phyloP scores from a whole-genome alignment of 2,797 vertebrate genomes.

The Falco naumanni region DNA sequence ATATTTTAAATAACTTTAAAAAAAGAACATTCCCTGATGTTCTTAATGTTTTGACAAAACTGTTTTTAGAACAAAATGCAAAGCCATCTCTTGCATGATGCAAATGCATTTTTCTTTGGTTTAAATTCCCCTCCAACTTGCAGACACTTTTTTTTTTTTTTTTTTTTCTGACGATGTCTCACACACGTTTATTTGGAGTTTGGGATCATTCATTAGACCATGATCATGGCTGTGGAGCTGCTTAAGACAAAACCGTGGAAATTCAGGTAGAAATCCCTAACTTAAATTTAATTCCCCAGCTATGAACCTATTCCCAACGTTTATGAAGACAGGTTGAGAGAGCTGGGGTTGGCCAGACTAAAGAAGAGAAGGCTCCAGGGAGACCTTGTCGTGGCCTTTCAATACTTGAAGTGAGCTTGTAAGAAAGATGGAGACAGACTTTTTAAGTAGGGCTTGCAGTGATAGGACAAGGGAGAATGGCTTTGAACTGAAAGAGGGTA shows the following conservation, averaged over 20 bases:
- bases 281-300: neutral
- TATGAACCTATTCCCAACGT: neutral
- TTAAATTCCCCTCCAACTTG: neutral
- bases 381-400: too few relatives aligned
- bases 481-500: too few relatives aligned
- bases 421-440: too few relatives aligned
- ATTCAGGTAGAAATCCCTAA: neutral
- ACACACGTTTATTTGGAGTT: neutral
- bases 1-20: neutral
- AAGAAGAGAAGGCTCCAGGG: too few relatives aligned
- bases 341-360: too few relatives aligned
- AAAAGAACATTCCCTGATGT: neutral
- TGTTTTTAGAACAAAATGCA: neutral
- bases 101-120: neutral
- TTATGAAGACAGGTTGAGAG: too few relatives aligned
- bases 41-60: neutral
- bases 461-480: too few relatives aligned
- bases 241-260: neutral
- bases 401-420: too few relatives aligned
- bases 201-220: neutral
- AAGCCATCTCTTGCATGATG: neutral
- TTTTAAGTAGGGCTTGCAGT: too few relatives aligned
- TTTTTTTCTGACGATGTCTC: neutral
- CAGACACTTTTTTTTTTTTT: neutral
- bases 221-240: neutral